A percentile compares a stretch with the other conserved stretches of the same genome.
Evolutionary conservation across 1,140 invertebrate genomes (phyloP).

Genomic region (Drosophila leontia): DNA sequence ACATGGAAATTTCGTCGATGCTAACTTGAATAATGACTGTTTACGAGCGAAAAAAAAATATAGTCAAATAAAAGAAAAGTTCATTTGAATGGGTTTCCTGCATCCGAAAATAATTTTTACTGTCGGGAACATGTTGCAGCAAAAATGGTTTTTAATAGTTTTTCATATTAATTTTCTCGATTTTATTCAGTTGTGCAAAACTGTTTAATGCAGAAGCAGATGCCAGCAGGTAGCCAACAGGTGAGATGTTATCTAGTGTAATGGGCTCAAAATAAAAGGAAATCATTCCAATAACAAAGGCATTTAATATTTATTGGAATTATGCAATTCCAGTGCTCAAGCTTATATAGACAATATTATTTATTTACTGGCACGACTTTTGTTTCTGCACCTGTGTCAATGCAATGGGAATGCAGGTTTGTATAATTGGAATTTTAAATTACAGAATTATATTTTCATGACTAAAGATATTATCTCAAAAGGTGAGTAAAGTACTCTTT

Average conservation of each 20-base stretch:
- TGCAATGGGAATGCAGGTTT: not conserved
- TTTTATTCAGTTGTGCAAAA: not conserved
- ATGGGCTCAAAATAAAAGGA: not conserved
- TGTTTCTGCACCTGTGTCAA: slow-evolving; percentile 10
- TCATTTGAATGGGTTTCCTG: slow-evolving; percentile 12
- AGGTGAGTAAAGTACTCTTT: too few relatives aligned
- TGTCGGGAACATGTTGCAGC: slow-evolving; percentile 5
- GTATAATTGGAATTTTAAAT: slow-evolving; percentile 2
- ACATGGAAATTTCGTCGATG: slow-evolving; percentile 16
- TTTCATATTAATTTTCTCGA: not conserved
- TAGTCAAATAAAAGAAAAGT: slow-evolving; percentile 4
- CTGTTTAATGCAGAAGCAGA: slow-evolving; percentile 4
- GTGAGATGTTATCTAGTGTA: slow-evolving; percentile 18
- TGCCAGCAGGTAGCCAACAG: slow-evolving; percentile 10
- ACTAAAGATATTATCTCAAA: not conserved
- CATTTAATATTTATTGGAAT: slow-evolving; percentile 27
- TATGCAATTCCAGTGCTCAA: slow-evolving; percentile 21
- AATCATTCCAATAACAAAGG: slow-evolving; percentile 17
- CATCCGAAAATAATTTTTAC: slow-evolving; percentile 11
- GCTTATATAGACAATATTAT: not conserved
- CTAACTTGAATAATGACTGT: slow-evolving; percentile 40
- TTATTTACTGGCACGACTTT: slow-evolving; percentile 36
- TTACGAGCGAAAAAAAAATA: slow-evolving; percentile 18
- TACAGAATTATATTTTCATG: not conserved
- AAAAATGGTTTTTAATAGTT: slow-evolving; percentile 11